Evolutionary conservation across 2,113 vertebrate genomes (phyloP).

Genomic region (Hemiscyllium ocellatum): DNA sequence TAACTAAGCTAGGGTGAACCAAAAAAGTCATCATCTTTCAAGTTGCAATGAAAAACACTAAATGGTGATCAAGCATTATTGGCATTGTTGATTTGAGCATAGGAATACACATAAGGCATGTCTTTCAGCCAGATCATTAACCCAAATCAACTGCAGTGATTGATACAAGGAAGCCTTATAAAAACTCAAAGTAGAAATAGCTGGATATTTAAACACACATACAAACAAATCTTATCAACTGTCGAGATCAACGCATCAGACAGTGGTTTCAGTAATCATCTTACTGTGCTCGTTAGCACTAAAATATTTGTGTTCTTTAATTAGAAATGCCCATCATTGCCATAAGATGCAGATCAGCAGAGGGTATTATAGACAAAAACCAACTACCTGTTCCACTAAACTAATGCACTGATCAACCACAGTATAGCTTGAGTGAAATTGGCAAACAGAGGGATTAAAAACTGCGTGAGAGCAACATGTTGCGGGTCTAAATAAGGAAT

Average conservation of each 20-base stretch:
- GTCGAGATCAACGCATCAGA: not conserved
- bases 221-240: not conserved
- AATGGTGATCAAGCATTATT: not conserved
- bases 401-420: not conserved
- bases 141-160: not conserved
- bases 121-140: not conserved
- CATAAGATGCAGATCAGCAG: constrained; percentile 15
- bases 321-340: not conserved
- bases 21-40: not conserved
- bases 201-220: not conserved
- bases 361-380: not conserved
- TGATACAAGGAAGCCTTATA: not conserved
- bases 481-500: no score
- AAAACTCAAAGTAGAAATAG: not conserved
- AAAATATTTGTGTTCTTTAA: not conserved
- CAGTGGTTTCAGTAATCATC: not conserved
- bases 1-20: not conserved
- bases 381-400: not conserved
- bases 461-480: no score
- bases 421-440: not conserved
- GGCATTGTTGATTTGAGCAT: not conserved
- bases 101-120: not conserved
- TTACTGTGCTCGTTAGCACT: no score
- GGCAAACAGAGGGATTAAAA: no score
- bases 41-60: not conserved